phyloP scores from a whole-genome alignment of 53 echinoderm and acorn worm species.

The Holothuria leucospilota region DNA sequence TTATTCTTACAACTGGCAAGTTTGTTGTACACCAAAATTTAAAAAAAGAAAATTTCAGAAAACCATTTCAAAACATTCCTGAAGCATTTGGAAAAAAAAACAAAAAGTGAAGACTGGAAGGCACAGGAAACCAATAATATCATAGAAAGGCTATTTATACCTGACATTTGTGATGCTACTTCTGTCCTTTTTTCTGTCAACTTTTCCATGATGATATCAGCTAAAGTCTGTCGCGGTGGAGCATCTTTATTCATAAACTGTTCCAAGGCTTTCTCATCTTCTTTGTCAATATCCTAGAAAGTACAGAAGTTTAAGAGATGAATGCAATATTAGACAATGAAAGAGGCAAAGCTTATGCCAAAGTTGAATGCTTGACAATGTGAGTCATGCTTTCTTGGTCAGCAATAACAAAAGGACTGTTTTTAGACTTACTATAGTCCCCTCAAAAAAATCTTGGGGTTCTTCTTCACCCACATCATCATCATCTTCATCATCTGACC shows the following conservation, averaged over 20 bases:
- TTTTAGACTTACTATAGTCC: constrained; percentile 15
- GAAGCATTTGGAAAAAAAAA: too few species aligned
- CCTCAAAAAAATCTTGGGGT: constrained; percentile 21
- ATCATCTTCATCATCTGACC: constrained; percentile 62
- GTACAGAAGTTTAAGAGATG: background rate
- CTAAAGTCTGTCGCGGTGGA: constrained; percentile 82
- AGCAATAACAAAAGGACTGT: background rate
- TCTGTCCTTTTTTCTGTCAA: constrained; percentile 95
- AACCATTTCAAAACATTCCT: too few species aligned
- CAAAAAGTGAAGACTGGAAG: too few species aligned
- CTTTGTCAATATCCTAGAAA: constrained; percentile 77
- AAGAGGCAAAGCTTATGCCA: background rate
- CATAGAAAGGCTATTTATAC: constrained; percentile 5
- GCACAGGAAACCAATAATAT: too few species aligned
- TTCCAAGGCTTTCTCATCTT: constrained; percentile 90
- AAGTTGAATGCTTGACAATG: too few species aligned
- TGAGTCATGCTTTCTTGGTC: too few species aligned
- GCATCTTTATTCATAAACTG: constrained; percentile 85
- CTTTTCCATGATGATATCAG: constrained; percentile 87
- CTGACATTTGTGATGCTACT: constrained; percentile 96
- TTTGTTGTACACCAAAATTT: too few species aligned
- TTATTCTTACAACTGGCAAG: too few species aligned
- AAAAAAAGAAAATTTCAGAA: too few species aligned
- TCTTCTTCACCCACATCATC: constrained; percentile 34
- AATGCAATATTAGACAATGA: background rate